Percentiles rank a stretch among this genome's conserved stretches.
Conservation (phyloP, 2,797 vertebrate genomes). For the Betta splendens region DNA sequence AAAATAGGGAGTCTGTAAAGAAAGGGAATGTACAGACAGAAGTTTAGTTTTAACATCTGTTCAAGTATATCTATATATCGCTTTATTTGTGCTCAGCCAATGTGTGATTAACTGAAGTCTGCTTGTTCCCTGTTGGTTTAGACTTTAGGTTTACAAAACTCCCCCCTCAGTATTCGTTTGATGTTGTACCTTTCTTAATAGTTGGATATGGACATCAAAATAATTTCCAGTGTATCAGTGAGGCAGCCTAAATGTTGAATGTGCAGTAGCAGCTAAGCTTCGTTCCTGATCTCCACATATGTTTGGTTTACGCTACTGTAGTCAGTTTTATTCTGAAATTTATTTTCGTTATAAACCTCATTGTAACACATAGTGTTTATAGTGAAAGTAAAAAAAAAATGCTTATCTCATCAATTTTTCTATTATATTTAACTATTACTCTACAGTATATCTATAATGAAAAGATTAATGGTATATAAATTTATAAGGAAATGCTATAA, state of each 20-base stretch:
- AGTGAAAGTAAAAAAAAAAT: constrained; percentile 4
- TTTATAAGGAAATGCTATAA: constrained; percentile 9
- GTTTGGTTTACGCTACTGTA: background rate
- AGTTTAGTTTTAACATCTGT: background rate
- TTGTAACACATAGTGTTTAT: background rate
- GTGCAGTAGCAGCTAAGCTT: constrained; percentile 28
- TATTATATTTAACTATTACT: no score
- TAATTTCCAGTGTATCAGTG: background rate
- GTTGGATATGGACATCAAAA: background rate
- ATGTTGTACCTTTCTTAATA: background rate
- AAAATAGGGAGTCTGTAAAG: constrained; percentile 4
- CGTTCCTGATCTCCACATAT: background rate
- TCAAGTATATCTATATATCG: background rate
- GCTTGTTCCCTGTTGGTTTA: background rate
- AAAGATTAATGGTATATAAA: constrained; percentile 1
- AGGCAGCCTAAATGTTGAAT: constrained; percentile 32
- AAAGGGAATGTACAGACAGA: constrained; percentile 11
- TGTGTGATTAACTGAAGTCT: background rate
- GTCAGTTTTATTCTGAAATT: background rate
- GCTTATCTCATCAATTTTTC: constrained; percentile 12
- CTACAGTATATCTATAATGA: constrained; percentile 23
- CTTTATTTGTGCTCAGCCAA: background rate
- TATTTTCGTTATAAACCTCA: constrained; percentile 39
- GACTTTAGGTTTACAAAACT: background rate
- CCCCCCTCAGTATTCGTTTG: background rate